Base-by-base conservation (phyloP, 2,797 vertebrate genomes). In the Amazonetta brasiliensis region DNA sequence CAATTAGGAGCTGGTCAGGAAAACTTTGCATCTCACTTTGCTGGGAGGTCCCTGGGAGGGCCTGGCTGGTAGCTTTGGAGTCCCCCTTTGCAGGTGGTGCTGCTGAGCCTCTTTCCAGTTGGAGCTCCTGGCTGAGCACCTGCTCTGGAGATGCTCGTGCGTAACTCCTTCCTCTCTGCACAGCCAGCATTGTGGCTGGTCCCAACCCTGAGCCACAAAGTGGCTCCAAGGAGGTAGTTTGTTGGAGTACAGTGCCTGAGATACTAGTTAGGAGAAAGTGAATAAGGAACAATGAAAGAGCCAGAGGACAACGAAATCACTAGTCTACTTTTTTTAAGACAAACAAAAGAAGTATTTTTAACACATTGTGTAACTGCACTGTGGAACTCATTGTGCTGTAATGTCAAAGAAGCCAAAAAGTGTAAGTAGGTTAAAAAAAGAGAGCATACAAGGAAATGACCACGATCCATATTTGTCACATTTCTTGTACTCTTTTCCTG, bases 61-160 rank as follows among this genome's bases (percentile, higher is more conserved):
- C 3, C 7, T 18, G 28, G 25, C 7, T 44, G 12, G 3, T 4
- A 39, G 20, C 39, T 77, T 35, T 44, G 37, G 46, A 73, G 9
- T 6, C n/a, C 41, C 52, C 2, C 0, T 37, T 77, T 39, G 31
- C 33, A 7, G 3, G 28, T 11, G 30, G 18, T 60, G 56, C 31
- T 43, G 20, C 48, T 17, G 1, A 7, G 3, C 18, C 25, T 14
- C 31, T 58, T 44, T 41, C 43, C 50, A 43, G 54, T n/a, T 68
- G 54, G n/a, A 39, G 39, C 18, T 35, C 23, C 35, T 56, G 35
- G 58, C 3, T 28, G 39, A 58, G 17, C 28, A 25, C 12, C 15
- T 30, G 54, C 39, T 18, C 22, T 35, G 54, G 54, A 11, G 54
- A 1, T 31, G n/a, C 8, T 72, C 18, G 64, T 43, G 23, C 2